Evolutionary conservation across 92 coral and sea anemone genomes (phyloP).

Genomic region (Phenganax stokvisi): DNA sequence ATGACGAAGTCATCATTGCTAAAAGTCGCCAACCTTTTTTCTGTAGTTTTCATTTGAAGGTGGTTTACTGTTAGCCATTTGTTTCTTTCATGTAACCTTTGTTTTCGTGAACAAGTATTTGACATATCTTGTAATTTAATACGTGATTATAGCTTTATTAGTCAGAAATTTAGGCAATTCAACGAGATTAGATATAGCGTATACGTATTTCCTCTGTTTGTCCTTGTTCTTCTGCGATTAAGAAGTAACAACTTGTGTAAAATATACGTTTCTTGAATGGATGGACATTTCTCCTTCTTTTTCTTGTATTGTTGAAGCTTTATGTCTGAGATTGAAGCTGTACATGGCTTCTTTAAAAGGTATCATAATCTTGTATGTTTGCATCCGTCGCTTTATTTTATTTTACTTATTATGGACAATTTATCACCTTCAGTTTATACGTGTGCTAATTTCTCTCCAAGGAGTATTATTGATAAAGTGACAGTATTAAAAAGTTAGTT

Average conservation of each 20-base stretch:
- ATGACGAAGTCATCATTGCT: not conserved
- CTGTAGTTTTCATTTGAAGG: too few relatives aligned
- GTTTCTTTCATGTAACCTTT: not conserved
- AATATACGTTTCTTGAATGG: not conserved
- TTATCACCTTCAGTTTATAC: not conserved
- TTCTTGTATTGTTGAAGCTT: not conserved
- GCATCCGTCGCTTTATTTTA: too few relatives aligned
- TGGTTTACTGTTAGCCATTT: not conserved
- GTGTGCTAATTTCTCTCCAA: not conserved
- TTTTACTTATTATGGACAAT: too few relatives aligned
- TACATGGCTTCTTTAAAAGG: constrained; percentile 7
- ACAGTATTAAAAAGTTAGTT: too few relatives aligned
- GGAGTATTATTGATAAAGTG: too few relatives aligned
- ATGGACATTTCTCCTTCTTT: not conserved
- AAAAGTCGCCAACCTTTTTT: too few relatives aligned
- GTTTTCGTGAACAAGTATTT: not conserved
- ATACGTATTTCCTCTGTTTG: not conserved
- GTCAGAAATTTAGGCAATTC: not conserved
- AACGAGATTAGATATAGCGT: not conserved
- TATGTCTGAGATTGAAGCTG: constrained; percentile 1
- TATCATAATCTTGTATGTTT: not conserved
- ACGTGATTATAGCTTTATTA: not conserved
- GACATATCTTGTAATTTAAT: constrained; percentile 5
- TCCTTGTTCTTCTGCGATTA: constrained; percentile 4
- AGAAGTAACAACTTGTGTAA: too few relatives aligned